Evolutionary conservation across 1,140 invertebrate species (phyloP).

Genomic region (Onthophagus taurus): DNA sequence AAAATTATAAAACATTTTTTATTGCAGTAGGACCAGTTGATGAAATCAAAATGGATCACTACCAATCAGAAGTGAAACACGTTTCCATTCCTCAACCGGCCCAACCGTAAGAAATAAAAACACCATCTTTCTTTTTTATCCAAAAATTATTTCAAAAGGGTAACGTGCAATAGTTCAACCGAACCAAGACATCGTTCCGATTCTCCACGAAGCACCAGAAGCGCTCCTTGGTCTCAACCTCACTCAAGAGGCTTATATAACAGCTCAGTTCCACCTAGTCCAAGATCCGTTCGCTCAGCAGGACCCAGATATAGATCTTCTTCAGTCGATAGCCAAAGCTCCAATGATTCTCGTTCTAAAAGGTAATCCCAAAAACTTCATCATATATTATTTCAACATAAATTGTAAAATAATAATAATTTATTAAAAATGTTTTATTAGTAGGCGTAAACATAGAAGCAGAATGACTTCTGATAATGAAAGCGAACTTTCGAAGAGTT

Average conservation of each 20-base stretch:
- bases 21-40: conserved; percentile 46
- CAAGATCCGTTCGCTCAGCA: conserved; percentile 58
- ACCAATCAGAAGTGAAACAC: conserved; percentile 44
- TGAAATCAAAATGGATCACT: conserved; percentile 45
- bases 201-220: conserved; percentile 70
- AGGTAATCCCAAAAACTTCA: conserved; percentile 32
- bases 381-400: not conserved
- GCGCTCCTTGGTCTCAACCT: conserved; percentile 70
- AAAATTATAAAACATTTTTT: conserved; percentile 16
- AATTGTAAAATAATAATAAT: not conserved
- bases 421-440: not conserved
- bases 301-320: conserved; percentile 40
- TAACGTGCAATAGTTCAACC: conserved; percentile 40
- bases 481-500: conserved; percentile 75
- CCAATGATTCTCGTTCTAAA: conserved; percentile 60
- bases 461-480: conserved; percentile 75
- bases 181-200: conserved; percentile 43
- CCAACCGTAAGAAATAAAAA: conserved; percentile 23
- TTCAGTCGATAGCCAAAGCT: conserved; percentile 80
- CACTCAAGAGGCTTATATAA: conserved; percentile 62
- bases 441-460: conserved; percentile 50
- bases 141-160: conserved; percentile 31
- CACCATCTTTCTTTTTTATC: conserved; percentile 27
- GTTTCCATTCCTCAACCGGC: conserved; percentile 51
- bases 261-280: conserved; percentile 50